phyloP scores from a whole-genome alignment of 1,140 invertebrate genomes.

The Drosophila varians region DNA sequence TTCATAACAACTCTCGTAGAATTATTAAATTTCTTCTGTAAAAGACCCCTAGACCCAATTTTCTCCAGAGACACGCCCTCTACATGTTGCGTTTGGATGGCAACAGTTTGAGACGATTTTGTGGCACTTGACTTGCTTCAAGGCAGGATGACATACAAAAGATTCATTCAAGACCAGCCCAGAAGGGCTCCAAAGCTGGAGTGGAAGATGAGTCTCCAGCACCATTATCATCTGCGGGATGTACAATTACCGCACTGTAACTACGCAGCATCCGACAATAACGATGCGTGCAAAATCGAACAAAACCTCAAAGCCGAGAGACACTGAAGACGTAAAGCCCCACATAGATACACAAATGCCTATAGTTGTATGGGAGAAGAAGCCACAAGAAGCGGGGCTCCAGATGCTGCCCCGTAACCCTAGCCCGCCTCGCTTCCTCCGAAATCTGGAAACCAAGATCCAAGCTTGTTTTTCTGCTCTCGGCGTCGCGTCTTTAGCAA shows the following conservation, averaged over 20 bases:
- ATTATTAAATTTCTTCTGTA: no score
- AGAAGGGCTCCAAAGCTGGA: conserved; percentile 10
- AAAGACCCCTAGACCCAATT: conserved; percentile 9
- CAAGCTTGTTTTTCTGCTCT: conserved; percentile 57
- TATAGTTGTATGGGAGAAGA: conserved; percentile 11
- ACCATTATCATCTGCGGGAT: conserved; percentile 12
- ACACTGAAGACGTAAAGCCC: conserved; percentile 1
- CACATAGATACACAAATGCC: conserved; percentile 26
- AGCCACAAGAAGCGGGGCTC: conserved; percentile 51
- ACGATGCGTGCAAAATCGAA: conserved; percentile 46
- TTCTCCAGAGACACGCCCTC: conserved; percentile 39
- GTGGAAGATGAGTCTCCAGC: conserved; percentile 25
- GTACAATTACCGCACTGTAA: conserved; percentile 61
- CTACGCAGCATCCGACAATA: conserved; percentile 62
- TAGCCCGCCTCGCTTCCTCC: not conserved
- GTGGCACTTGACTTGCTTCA: conserved; percentile 46
- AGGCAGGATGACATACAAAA: conserved; percentile 37
- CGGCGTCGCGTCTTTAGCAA: conserved; percentile 73
- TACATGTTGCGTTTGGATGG: conserved; percentile 22
- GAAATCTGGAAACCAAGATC: not conserved
- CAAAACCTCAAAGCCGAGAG: conserved; percentile 21
- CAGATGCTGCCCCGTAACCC: not conserved
- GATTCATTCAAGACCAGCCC: conserved; percentile 34
- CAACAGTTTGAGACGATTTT: conserved; percentile 24
- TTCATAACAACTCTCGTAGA: no score